Conservation (phyloP, 1,140 invertebrate genomes). For the Sinella curviseta region DNA sequence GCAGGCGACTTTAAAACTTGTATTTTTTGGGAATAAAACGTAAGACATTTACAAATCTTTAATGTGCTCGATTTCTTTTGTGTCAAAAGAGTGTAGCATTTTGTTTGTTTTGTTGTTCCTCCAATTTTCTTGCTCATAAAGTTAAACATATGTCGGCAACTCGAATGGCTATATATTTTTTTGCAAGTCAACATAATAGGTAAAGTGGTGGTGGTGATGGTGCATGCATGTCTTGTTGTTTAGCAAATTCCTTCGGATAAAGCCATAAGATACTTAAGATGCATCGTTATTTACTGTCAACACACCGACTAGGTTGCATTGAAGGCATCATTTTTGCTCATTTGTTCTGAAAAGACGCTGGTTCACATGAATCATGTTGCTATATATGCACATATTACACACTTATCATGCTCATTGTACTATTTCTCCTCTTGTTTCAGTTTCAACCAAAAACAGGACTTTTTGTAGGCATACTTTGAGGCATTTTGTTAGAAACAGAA, state of each 20-base stretch:
- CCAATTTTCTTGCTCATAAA: background rate
- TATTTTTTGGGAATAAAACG: background rate
- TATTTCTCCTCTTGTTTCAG: too few species aligned
- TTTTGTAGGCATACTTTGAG: too few species aligned
- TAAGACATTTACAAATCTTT: slow-evolving; percentile 16
- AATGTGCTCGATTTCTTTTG: slow-evolving; percentile 16
- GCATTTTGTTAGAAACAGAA: too few species aligned
- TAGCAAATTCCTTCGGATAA: too few species aligned
- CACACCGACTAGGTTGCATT: background rate
- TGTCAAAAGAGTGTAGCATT: background rate
- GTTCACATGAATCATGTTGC: too few species aligned
- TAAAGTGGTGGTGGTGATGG: too few species aligned
- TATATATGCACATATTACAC: too few species aligned
- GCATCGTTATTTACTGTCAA: background rate
- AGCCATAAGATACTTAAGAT: background rate
- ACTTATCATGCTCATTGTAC: too few species aligned
- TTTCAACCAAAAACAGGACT: too few species aligned
- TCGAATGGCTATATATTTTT: too few species aligned
- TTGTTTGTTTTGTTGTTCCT: background rate
- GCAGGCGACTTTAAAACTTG: background rate
- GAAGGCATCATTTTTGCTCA: background rate
- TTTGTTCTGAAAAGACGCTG: background rate
- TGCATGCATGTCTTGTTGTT: too few species aligned
- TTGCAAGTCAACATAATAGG: too few species aligned
- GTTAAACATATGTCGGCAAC: background rate